Percentiles rank a stretch among this genome's conserved stretches.
These are phyloP conservation scores for Chelonia mydas DNA, from an alignment of 2,797 vertebrate genomes.

Conservation along the genomic window DNA sequence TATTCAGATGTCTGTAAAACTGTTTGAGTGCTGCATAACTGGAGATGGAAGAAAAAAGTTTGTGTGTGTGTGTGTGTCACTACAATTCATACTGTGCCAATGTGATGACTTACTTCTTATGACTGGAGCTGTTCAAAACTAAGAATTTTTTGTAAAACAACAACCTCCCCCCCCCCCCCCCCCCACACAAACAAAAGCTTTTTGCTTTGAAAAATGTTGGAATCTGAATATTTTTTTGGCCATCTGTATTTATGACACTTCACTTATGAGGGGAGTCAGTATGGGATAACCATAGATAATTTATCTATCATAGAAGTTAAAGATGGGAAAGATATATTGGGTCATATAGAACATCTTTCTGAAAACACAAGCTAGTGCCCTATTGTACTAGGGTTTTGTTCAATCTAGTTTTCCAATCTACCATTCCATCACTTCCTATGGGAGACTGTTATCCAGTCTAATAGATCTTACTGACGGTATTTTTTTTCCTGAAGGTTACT, in stretches of 20 bases:
- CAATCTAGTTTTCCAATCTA: neutral
- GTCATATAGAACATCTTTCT: neutral
- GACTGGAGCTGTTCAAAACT: neutral
- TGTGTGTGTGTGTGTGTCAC: no score
- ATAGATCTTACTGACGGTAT: neutral
- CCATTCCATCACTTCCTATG: neutral
- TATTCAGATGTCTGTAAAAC: no score
- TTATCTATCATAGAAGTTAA: neutral
- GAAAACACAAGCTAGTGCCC: neutral
- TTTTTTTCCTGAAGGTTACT: neutral
- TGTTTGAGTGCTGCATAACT: no score
- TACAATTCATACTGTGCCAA: neutral
- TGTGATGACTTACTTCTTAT: neutral
- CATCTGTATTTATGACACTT: neutral
- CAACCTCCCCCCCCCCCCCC: no score
- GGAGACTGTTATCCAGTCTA: neutral
- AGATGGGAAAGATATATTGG: neutral
- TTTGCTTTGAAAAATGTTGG: no score
- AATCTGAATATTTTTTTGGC: neutral
- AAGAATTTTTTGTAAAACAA: neutral
- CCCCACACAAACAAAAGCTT: no score
- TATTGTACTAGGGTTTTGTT: neutral
- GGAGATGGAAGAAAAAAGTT: no score
- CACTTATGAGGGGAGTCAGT: neutral
- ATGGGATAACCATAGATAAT: no score